Evolutionary conservation across 1,140 invertebrate species (phyloP).

Genomic region (Amyelois transitella): DNA sequence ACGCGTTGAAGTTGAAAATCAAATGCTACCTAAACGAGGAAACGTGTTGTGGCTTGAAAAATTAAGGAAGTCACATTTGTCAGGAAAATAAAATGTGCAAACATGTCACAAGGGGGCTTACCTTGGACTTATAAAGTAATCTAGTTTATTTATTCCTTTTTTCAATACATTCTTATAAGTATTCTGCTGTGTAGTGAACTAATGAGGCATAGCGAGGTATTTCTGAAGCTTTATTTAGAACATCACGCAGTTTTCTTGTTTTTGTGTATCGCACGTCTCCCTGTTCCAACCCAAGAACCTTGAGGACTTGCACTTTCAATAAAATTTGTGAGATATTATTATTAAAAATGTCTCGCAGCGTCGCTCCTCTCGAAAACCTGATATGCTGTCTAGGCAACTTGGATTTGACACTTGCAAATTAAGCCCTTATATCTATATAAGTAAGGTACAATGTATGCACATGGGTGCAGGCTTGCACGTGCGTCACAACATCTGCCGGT

Average conservation of each 20-base stretch:
- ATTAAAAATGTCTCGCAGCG: not conserved
- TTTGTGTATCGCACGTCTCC: too few species aligned
- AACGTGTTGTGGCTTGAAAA: not conserved
- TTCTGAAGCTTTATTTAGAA: too few species aligned
- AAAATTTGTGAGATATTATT: not conserved
- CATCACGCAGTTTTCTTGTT: too few species aligned
- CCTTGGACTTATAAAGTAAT: not conserved
- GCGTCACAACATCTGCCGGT: constrained; percentile 21
- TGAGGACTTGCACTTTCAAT: not conserved
- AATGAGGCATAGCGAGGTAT: too few species aligned
- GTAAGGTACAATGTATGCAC: constrained; percentile 1
- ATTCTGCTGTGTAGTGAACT: too few species aligned
- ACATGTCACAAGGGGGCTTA: too few species aligned
- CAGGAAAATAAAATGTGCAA: not conserved
- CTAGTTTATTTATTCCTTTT: too few species aligned
- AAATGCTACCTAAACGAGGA: not conserved
- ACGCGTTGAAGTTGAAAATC: not conserved
- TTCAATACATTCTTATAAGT: too few species aligned
- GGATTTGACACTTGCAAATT: not conserved
- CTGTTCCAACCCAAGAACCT: too few species aligned
- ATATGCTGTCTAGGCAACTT: constrained; percentile 5
- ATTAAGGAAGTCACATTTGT: not conserved
- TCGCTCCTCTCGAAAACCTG: constrained; percentile 1
- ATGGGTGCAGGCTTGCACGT: constrained; percentile 17
- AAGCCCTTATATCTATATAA: not conserved